phyloP scores from a whole-genome alignment of 2,888 invertebrate species.

The Carterocephalus palaemon region DNA sequence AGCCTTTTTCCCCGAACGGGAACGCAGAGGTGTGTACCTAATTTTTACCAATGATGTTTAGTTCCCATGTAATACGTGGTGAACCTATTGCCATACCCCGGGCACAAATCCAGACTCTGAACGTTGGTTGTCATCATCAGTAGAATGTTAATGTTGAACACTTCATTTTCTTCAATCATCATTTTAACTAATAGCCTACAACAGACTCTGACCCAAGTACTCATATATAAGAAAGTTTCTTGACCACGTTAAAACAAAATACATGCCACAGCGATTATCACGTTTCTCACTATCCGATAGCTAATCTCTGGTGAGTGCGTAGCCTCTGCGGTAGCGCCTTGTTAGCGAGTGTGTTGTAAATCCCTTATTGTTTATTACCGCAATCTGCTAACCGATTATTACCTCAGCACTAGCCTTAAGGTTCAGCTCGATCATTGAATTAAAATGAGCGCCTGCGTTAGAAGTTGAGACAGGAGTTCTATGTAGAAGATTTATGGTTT shows the following conservation, averaged over 20 bases:
- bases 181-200: too few species aligned
- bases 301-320: conserved; percentile 9
- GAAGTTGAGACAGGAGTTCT: conserved; percentile 3
- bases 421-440: conserved; percentile 17
- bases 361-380: conserved; percentile 19
- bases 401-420: conserved; percentile 17
- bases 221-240: too few species aligned
- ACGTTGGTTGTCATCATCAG: too few species aligned
- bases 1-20: too few species aligned
- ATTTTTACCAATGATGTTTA: too few species aligned
- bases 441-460: conserved; percentile 17
- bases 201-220: too few species aligned
- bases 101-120: too few species aligned
- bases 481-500: conserved; percentile 14
- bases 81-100: too few species aligned
- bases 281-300: neutral
- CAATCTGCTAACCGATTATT: conserved; percentile 21
- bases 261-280: neutral
- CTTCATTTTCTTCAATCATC: too few species aligned
- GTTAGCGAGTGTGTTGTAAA: conserved; percentile 15
- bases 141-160: too few species aligned
- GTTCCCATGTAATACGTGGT: too few species aligned
- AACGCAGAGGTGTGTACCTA: too few species aligned
- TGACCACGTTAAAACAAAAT: neutral
- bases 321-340: conserved; percentile 16